Base-by-base conservation (phyloP, 23 tunicate genomes). In the Oikopleura albicans region DNA sequence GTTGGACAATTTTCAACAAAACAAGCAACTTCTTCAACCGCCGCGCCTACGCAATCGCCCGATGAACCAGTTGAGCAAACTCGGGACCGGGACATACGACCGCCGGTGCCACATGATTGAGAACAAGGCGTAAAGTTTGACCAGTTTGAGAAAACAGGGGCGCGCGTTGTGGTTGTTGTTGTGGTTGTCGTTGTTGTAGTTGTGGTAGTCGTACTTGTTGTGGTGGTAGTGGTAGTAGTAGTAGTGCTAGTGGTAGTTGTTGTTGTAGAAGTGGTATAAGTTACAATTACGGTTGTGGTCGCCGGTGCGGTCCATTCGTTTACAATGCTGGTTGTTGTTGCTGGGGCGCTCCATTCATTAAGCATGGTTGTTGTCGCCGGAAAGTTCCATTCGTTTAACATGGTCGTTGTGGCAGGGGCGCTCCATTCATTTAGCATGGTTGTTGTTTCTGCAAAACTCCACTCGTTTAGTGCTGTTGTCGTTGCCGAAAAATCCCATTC, bases 21-120 rank as follows among this genome's bases (percentile, higher is more conserved):
- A 29, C 79, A 71, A 2, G 33, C 34, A 4, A 12, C 37, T 12
- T 16, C 27, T 29, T 71, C 79, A 71, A 37, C 2, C 4, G 27
- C 33, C 28, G 37, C 37, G 79, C 79, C 79, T 31, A 12, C 79
- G 79, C 79, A 71, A 71, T 71, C 79, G 35, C 34, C 2, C 28
- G 79, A 29, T 22, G 31, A 12, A 22, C 79, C 79, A 71, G 79
- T 12, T 12, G 79, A 71, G 37, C 79, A 71, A 27, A 2, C 35
- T 71, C 79, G 27, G 34, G 59, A 49, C 16, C 59, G 59, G 22
- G 59, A 8, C 22, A 8, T 71, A 29, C 2, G 2, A 29, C 79
- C 79, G 33, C 79, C 79, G 2, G 28, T 37, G 79, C 79, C 79
- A 29, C 79, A 71, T 16, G 79, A 71, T 71, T 71, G 28, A 12